These are phyloP conservation scores for Oenanthe melanoleuca DNA, from an alignment of 2,113 vertebrate genomes.

Conservation along the genomic window DNA sequence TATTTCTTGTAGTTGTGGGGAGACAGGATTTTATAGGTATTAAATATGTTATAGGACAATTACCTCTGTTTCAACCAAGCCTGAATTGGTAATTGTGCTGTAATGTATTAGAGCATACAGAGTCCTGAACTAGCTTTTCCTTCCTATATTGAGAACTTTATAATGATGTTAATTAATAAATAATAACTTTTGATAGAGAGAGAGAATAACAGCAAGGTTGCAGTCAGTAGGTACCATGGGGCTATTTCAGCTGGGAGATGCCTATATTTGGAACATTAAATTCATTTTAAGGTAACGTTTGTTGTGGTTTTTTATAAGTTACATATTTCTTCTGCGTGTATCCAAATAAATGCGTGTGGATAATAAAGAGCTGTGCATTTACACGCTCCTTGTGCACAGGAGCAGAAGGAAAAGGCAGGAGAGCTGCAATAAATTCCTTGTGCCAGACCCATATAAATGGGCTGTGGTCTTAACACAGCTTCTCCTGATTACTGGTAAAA, in stretches of 20 bases:
- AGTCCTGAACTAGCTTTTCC: slow-evolving; percentile 37
- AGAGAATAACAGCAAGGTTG: slow-evolving; percentile 23
- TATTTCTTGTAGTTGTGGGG: slow-evolving; percentile 3
- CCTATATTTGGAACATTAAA: slow-evolving; percentile 34
- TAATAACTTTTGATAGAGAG: slow-evolving; percentile 57
- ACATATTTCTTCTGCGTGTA: background rate
- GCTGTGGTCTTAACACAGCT: slow-evolving; percentile 63
- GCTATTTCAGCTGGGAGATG: slow-evolving; percentile 42
- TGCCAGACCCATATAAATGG: slow-evolving; percentile 30
- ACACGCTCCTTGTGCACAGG: background rate
- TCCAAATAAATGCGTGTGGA: background rate
- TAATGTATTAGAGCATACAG: slow-evolving; percentile 37
- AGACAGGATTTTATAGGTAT: slow-evolving; percentile 48
- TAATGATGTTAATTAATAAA: slow-evolving; percentile 67
- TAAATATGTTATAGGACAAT: slow-evolving; percentile 49
- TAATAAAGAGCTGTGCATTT: background rate
- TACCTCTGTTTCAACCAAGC: slow-evolving; percentile 48
- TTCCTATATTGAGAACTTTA: slow-evolving; percentile 44
- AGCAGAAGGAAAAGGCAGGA: background rate
- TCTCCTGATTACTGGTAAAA: slow-evolving; percentile 70
- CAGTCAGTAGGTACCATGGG: background rate
- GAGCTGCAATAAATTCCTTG: background rate
- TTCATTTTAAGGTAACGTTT: background rate
- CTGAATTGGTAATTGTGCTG: slow-evolving; percentile 47
- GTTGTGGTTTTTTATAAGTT: slow-evolving; percentile 22